These are phyloP conservation scores for Euphydryas editha DNA, from an alignment of 2,888 invertebrate genomes.

Conservation along the genomic window DNA sequence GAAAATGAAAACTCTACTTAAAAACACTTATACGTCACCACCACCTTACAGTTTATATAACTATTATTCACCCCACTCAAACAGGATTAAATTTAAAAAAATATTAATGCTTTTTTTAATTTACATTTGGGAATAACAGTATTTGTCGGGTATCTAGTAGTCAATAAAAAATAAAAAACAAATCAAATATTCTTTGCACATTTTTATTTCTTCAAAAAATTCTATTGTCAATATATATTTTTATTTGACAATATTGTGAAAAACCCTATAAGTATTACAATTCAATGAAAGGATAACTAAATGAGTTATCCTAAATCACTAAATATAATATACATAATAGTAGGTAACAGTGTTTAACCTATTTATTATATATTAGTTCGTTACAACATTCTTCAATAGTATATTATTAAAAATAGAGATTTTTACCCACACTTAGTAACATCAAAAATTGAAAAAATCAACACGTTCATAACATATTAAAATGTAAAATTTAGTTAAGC, in stretches of 20 bases:
- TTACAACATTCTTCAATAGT: constrained; percentile 49
- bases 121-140: too few species aligned
- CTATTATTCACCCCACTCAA: too few species aligned
- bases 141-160: too few species aligned
- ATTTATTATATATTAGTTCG: constrained; percentile 53
- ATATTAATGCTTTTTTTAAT: too few species aligned
- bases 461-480: constrained; percentile 39
- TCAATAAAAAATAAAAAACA: constrained; percentile 49
- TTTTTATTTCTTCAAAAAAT: constrained; percentile 72
- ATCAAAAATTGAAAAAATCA: constrained; percentile 50
- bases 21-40: too few species aligned
- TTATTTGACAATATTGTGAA: constrained; percentile 67
- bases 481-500: constrained; percentile 37
- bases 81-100: too few species aligned
- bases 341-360: constrained; percentile 56
- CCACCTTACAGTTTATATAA: too few species aligned
- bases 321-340: constrained; percentile 53
- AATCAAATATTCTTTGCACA: constrained; percentile 59
- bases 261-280: constrained; percentile 58
- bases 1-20: too few species aligned
- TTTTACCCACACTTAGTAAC: constrained; percentile 52
- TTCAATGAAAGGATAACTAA: constrained; percentile 52
- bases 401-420: constrained; percentile 60
- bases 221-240: constrained; percentile 62
- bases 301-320: constrained; percentile 45